Base-by-base conservation (phyloP, 2,797 vertebrate genomes). In the Naso thynnoides region DNA sequence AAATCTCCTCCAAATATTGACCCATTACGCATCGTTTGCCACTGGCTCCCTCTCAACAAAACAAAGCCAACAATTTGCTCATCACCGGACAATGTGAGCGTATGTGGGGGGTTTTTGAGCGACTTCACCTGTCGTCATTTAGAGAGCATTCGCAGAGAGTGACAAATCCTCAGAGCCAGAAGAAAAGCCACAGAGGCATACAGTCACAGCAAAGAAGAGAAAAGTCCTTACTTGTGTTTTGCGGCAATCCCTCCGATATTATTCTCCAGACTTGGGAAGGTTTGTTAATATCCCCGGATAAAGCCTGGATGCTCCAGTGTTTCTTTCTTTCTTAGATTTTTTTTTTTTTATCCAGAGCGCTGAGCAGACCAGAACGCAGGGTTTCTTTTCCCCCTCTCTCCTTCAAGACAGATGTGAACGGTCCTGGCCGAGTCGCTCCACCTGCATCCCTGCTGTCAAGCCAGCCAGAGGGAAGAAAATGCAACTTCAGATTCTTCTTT, bases 141-240 rank as follows among this genome's bases (percentile, higher is more conserved):
- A 19, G 26, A 19, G 31, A 69, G 54, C 59, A 14, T 61, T 55
- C 59, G 31, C 23, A 45, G 50, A 76, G 31, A 64, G 47, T 58
- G 67, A 68, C 52, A 75, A 18, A 63, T 79, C 62, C 54, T 53
- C 65, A 42, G 26, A 66, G 56, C 33, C 38, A 55, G 24, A 45
- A 48, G 54, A 73, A 73, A 31, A 29, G 24, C 57, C 66, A 76
- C 49, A 70, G 29, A 83, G 26, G 52, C 70, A 52, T 45, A 47
- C n/a, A 67, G 73, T 82, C 73, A 83, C 48, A 67, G 82, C 56
- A 80, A 85, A 83, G 39, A 85, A 76, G 53, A 71, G 49, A 87
- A 92, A 91, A 92, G 89, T 92, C 87, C 90, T 92, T 93, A 92
- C 93, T 93, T 93, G 85, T 89, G 83, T 88, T 86, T 75, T 85